phyloP scores from a whole-genome alignment of 2,888 invertebrate species.

The Drosophila limbata region DNA sequence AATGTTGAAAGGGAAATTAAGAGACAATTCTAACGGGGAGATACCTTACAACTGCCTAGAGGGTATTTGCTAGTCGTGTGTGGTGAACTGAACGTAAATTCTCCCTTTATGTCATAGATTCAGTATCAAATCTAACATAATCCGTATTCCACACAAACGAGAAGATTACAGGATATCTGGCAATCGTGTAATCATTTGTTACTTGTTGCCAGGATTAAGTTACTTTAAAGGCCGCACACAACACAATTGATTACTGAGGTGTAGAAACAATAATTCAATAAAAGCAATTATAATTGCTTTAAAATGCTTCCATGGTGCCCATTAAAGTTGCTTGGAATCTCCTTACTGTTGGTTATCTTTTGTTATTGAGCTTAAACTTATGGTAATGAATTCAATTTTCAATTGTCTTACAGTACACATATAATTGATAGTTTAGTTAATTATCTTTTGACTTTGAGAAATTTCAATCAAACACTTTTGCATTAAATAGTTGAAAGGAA shows the following conservation, averaged over 20 bases:
- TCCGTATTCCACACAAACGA: no score
- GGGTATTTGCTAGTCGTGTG: neutral
- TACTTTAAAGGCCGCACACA: conserved; percentile 1
- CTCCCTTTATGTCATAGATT: neutral
- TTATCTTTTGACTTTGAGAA: neutral
- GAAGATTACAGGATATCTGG: neutral
- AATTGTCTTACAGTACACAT: neutral
- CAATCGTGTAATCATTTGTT: neutral
- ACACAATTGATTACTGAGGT: conserved; percentile 8
- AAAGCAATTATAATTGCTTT: conserved; percentile 11
- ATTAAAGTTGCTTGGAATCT: neutral
- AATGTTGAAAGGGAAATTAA: neutral
- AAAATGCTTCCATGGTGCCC: conserved; percentile 2
- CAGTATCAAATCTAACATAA: neutral
- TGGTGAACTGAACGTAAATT: neutral
- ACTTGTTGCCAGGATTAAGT: neutral
- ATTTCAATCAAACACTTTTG: neutral
- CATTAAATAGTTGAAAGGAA: conserved; percentile 1
- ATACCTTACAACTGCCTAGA: neutral
- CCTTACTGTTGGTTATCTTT: neutral
- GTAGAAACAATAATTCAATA: conserved; percentile 1
- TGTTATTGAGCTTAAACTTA: neutral
- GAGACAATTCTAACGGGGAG: no score
- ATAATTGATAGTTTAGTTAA: neutral
- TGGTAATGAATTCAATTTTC: neutral